Evolutionary conservation across 1,140 invertebrate species (phyloP), one percentile per base, ranked within the genome.

Genomic region (Ridgeia piscesae): DNA sequence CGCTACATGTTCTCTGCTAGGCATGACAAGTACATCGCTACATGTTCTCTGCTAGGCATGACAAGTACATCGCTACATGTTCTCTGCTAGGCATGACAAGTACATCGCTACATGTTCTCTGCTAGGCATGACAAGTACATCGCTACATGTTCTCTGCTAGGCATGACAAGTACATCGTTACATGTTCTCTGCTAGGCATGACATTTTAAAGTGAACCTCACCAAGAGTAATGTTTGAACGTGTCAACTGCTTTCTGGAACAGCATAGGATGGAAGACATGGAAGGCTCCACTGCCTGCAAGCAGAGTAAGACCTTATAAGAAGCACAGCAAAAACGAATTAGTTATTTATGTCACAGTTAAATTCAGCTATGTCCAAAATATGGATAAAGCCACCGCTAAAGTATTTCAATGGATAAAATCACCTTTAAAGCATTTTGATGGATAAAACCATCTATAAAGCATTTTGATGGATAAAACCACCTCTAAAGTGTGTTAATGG

Each of bases 201-300:
- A 77, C 4, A 21, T 8, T 21, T 77, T 77, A 77, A 77, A 77
- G 0, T 77, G 35, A 90, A 35, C 93, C 35, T 94, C 92, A 6
- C 93, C 50, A 34, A 96, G 92, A 34, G 94, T 93, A 17, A 95
- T 94, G 92, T 93, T 95, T 96, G 21, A 97, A 94, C 6, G 96
- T 96, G 91, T 97, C 96, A 1, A 97, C 94, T 0, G 96, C 95
- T 92, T 95, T 95, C 35, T 96, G 94, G 94, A 96, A 97, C 14
- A 97, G 93, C 88, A 96, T 96, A 4, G 96, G 96, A 93, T 97
- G 97, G 94, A 97, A 97, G 0, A 97, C 95, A 88, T 96, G 94
- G 94, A 97, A 97, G 4, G 96, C 96, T 90, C 95, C 96, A 93
- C 97, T 97, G 11, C 97, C 97, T 58, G 96, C 96, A 93, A 94